Conservation (phyloP, 1,140 invertebrate species). For the Brachionus manjavacas region DNA sequence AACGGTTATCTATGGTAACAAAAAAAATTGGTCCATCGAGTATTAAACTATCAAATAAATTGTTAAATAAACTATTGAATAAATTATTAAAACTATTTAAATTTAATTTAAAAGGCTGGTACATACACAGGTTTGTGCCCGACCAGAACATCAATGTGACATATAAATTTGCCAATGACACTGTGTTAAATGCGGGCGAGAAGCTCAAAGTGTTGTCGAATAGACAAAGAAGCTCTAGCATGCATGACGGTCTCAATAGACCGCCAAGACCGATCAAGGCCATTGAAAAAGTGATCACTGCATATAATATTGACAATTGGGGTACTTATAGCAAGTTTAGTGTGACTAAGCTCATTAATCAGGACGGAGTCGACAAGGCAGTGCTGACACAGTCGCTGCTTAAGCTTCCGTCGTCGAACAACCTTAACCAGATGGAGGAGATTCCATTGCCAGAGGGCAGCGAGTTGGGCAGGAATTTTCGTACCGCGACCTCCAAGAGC, state of each 20-base stretch:
- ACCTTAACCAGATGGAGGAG: constrained; percentile 5
- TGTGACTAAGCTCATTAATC: constrained; percentile 42
- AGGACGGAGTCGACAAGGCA: constrained; percentile 26
- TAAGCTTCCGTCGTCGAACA: background rate
- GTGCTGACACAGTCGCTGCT: constrained; percentile 33
- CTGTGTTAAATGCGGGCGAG: background rate
- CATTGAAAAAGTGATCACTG: constrained; percentile 14
- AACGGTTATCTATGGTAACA: too few relatives aligned
- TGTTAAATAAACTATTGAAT: too few relatives aligned
- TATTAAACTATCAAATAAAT: too few relatives aligned
- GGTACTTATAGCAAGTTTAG: constrained; percentile 39
- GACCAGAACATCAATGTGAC: constrained; percentile 39
- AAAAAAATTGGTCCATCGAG: too few relatives aligned
- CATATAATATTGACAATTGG: constrained; percentile 36
- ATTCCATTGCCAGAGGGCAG: background rate
- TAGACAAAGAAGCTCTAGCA: background rate
- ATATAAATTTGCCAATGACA: constrained; percentile 26
- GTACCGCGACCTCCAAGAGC: background rate
- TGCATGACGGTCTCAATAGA: constrained; percentile 13
- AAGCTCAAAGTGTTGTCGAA: constrained; percentile 20
- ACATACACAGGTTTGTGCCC: constrained; percentile 36
- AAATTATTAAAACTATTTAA: too few relatives aligned
- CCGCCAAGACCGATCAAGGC: constrained; percentile 5
- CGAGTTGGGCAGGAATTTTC: background rate
- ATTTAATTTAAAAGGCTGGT: background rate